A percentile compares a stretch with the other conserved stretches of the same genome.
These are phyloP conservation scores for Xanthia togata DNA, from an alignment of 2,888 invertebrate genomes.

Conservation along the genomic window DNA sequence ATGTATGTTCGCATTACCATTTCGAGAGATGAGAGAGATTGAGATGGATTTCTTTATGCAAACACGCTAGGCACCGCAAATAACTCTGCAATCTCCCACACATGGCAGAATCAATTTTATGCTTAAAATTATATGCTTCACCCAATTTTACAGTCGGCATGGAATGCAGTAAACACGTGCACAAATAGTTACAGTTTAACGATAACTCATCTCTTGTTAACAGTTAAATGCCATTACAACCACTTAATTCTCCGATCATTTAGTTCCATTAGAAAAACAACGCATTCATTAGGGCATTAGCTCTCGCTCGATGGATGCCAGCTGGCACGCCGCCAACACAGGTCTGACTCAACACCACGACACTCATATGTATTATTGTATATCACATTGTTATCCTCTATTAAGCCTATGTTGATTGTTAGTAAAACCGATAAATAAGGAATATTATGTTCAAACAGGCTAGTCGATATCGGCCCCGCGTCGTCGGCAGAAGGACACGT, in stretches of 20 bases:
- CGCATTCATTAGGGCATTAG: conserved; percentile 82
- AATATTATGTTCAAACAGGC: conserved; percentile 87
- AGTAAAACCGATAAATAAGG: conserved; percentile 49
- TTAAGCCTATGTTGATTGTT: conserved; percentile 56
- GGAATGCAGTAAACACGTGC: conserved; percentile 57
- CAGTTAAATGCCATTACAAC: conserved; percentile 67
- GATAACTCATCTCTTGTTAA: conserved; percentile 71
- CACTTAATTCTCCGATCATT: conserved; percentile 73
- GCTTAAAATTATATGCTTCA: conserved; percentile 37
- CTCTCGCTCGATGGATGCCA: conserved; percentile 73
- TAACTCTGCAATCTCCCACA: conserved; percentile 38
- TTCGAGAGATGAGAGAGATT: background rate
- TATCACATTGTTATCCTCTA: conserved; percentile 53
- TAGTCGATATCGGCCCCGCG: conserved; percentile 86
- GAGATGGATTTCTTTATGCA: conserved; percentile 17
- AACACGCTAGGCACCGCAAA: conserved; percentile 39
- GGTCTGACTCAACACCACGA: conserved; percentile 78
- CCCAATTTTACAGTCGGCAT: conserved; percentile 41
- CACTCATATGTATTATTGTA: conserved; percentile 71
- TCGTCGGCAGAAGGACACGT: conserved; percentile 83
- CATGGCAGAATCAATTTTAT: conserved; percentile 33
- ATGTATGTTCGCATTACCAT: conserved; percentile 20
- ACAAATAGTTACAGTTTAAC: conserved; percentile 60
- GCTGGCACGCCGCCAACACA: conserved; percentile 80
- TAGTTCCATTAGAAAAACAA: conserved; percentile 76